Percentiles rank a stretch among this genome's conserved stretches.
phyloP scores from a whole-genome alignment of 1,140 invertebrate species.

The Oncopeltus fasciatus region DNA sequence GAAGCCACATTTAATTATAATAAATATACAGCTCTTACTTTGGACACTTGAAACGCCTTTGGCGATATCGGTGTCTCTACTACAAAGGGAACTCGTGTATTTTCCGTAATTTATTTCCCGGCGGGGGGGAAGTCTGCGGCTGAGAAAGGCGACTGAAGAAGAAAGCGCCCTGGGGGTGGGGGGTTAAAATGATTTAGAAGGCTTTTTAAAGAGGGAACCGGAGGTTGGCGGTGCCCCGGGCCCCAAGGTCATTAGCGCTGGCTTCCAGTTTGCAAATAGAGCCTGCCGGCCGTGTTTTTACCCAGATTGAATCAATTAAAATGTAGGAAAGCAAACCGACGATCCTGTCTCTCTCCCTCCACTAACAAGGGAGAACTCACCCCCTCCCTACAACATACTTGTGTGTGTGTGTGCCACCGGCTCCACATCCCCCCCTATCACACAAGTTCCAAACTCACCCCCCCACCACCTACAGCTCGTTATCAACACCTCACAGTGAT shows the following conservation, averaged over 20 bases:
- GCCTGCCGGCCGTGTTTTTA: background rate
- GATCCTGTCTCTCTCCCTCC: background rate
- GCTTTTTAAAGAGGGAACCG: background rate
- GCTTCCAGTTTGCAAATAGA: background rate
- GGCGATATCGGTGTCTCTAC: too few species aligned
- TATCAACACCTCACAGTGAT: too few species aligned
- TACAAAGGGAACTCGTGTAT: too few species aligned
- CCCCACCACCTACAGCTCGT: too few species aligned
- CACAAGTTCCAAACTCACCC: too few species aligned
- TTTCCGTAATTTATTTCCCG: too few species aligned
- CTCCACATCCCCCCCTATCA: background rate
- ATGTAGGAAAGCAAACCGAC: background rate
- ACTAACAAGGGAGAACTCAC: background rate
- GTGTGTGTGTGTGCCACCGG: background rate
- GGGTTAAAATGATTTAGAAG: background rate
- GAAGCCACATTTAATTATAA: too few species aligned
- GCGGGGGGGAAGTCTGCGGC: too few species aligned
- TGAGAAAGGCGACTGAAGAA: background rate
- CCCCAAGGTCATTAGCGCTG: background rate
- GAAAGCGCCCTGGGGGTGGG: background rate
- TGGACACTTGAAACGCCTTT: too few species aligned
- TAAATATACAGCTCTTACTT: too few species aligned
- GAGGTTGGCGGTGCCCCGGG: background rate
- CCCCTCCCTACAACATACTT: background rate
- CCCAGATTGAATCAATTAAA: background rate